Base-by-base conservation (phyloP, 2,113 vertebrate genomes). In the Amazona guildingii region DNA sequence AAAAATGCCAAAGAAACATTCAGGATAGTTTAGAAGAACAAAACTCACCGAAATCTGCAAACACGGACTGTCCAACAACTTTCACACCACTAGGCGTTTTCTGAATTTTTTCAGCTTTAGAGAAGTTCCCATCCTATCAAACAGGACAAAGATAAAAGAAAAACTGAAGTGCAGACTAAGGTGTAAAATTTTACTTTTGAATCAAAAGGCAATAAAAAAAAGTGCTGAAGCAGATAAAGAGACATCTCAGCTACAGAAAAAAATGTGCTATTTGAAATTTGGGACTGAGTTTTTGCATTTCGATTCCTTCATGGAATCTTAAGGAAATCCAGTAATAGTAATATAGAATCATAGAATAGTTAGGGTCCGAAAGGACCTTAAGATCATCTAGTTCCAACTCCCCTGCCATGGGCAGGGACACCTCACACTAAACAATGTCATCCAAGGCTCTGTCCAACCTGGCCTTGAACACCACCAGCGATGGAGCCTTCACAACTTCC, bases 41-140 rank as follows among this genome's bases (percentile, higher is more conserved):
- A 85, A 75, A 90, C 99, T 99, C 93, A 99, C 99, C 99, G 54
- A 99, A 99, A 97, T 99, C 99, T 17, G 98, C 98, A 95, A 99
- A 99, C 39, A 99, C 98, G 1, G 99, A 99, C 93, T 99, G 99
- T 51, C 99, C 99, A 27, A 99, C 86, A 33, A 79, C 43, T 79
- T 74, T 66, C 63, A 79, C 90, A 69, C 95, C 96, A 35, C 75
- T 87, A 16, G 98, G 98, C 20, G 92, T 92, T 13, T 85, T 41
- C 59, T 93, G 64, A 43, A 48, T 77, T 54, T 70, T 62, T 35
- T 4, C 79, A 86, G 17, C 1, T 87, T 83, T 98, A 76, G 97
- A 98, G 97, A 99, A 99, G 96, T 98, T 99, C 37, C 99, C 99
- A 33, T 98, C 98, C 99, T 99, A 95, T 92, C n/a, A 86, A 95